These are phyloP conservation scores for Tamias sibiricus DNA, from an alignment of 2,113 vertebrate species.

Conservation along the genomic window DNA sequence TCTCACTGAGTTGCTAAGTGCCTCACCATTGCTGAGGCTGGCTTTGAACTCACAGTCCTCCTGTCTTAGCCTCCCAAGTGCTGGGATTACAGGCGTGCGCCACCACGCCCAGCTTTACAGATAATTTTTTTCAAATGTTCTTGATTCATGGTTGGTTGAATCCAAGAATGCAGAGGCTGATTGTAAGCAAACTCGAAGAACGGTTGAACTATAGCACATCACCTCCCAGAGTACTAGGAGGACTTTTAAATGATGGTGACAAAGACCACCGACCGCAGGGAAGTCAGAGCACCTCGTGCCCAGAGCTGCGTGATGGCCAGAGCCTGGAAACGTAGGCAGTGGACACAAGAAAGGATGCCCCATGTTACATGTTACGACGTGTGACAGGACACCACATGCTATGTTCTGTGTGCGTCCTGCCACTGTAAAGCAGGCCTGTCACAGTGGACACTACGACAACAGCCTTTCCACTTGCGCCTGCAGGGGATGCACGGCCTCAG, in stretches of 20 bases:
- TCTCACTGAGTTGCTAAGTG: too few species aligned
- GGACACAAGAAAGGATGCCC: too few species aligned
- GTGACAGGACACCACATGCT: too few species aligned
- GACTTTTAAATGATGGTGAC: neutral
- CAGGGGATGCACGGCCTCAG: neutral
- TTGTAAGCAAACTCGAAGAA: neutral
- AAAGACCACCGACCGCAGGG: neutral
- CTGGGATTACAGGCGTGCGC: too few species aligned
- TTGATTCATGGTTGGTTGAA: neutral
- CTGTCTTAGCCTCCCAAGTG: too few species aligned
- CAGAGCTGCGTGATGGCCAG: too few species aligned
- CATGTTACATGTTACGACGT: neutral
- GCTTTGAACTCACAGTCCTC: too few species aligned
- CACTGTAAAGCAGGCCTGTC: neutral
- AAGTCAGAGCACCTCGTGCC: neutral
- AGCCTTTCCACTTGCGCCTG: neutral
- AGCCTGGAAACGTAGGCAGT: neutral
- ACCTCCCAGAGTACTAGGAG: neutral
- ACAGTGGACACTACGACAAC: too few species aligned
- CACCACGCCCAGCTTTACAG: too few species aligned
- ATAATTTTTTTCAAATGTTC: neutral
- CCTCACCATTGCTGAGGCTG: too few species aligned
- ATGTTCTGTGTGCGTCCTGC: neutral
- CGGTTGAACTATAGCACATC: neutral
- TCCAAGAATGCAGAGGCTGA: neutral